Conservation (phyloP, 2,113 vertebrate species). For the Vicugna pacos region DNA sequence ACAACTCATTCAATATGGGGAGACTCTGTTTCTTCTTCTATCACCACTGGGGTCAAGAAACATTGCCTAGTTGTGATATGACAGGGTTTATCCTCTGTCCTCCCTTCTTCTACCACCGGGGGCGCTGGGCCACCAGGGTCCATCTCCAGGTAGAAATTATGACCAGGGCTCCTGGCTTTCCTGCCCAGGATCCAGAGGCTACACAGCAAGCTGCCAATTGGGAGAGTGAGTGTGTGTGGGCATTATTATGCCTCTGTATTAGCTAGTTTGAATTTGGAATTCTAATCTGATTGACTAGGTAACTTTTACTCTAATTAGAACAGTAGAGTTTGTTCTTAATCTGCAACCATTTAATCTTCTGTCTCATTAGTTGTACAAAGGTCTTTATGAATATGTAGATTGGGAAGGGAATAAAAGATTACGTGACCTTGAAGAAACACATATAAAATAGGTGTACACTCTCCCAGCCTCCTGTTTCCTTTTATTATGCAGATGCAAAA, state of each 20-base stretch:
- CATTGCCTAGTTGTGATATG: not conserved
- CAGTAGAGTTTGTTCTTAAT: constrained; percentile 85
- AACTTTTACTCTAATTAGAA: constrained; percentile 87
- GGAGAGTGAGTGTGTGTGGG: too few relatives aligned
- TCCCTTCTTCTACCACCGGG: not conserved
- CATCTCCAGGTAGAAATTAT: not conserved
- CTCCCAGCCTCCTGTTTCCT: constrained; percentile 68
- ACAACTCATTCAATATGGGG: fast-evolving
- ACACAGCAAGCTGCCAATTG: not conserved
- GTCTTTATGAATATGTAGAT: constrained; percentile 88
- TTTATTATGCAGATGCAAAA: constrained; percentile 84
- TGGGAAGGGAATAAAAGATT: constrained; percentile 68
- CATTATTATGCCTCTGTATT: not conserved
- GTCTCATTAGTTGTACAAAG: constrained; percentile 84
- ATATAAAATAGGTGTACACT: constrained; percentile 76
- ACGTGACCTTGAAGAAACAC: constrained; percentile 86
- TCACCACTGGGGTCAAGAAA: not conserved
- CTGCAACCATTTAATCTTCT: constrained; percentile 87
- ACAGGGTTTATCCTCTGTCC: not conserved
- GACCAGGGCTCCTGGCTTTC: not conserved
- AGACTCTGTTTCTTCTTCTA: not conserved
- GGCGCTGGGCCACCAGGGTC: not conserved
- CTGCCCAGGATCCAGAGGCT: not conserved
- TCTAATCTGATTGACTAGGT: constrained; percentile 85
- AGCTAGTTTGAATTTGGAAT: constrained; percentile 84